Conservation (phyloP, 2,888 invertebrate genomes). For the Drosophila formosana region DNA sequence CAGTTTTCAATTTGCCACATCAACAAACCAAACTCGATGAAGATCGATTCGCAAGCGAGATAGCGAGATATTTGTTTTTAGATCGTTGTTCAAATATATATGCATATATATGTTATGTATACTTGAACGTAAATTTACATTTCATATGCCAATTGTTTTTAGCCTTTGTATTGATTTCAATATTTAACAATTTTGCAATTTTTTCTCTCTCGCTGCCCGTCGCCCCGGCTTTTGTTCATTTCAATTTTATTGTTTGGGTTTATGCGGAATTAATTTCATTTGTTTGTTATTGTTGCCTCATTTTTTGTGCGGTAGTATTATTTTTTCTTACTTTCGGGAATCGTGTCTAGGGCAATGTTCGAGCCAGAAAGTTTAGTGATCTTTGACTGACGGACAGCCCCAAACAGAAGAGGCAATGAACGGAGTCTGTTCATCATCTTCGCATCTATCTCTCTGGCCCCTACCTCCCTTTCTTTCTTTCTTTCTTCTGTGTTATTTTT, state of each 20-base stretch:
- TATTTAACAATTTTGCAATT: slow-evolving; percentile 65
- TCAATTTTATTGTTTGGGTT: slow-evolving; percentile 42
- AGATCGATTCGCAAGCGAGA: slow-evolving; percentile 24
- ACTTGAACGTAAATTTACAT: slow-evolving; percentile 2
- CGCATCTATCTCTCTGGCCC: slow-evolving; percentile 15
- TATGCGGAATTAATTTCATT: slow-evolving; percentile 63
- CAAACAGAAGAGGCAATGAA: slow-evolving; percentile 51
- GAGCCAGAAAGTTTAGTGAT: slow-evolving; percentile 65
- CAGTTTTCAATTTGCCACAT: slow-evolving; percentile 18
- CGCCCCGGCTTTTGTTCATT: slow-evolving; percentile 16
- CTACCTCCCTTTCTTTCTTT: slow-evolving; percentile 1
- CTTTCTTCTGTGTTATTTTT: not conserved
- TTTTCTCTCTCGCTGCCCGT: slow-evolving; percentile 4
- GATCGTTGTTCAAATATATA: slow-evolving; percentile 1
- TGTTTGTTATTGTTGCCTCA: slow-evolving; percentile 39
- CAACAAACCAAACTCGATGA: slow-evolving; percentile 18
- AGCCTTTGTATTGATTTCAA: slow-evolving; percentile 53
- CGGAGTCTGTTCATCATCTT: slow-evolving; percentile 32
- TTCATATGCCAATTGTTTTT: slow-evolving; percentile 12
- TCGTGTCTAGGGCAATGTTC: slow-evolving; percentile 65
- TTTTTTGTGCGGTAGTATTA: slow-evolving; percentile 11
- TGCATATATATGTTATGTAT: not conserved
- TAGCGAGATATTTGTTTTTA: slow-evolving; percentile 1
- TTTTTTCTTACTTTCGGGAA: slow-evolving; percentile 36
- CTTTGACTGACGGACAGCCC: slow-evolving; percentile 54